Base-by-base conservation (phyloP, 1,140 invertebrate genomes). In the Halyomorpha halys region DNA sequence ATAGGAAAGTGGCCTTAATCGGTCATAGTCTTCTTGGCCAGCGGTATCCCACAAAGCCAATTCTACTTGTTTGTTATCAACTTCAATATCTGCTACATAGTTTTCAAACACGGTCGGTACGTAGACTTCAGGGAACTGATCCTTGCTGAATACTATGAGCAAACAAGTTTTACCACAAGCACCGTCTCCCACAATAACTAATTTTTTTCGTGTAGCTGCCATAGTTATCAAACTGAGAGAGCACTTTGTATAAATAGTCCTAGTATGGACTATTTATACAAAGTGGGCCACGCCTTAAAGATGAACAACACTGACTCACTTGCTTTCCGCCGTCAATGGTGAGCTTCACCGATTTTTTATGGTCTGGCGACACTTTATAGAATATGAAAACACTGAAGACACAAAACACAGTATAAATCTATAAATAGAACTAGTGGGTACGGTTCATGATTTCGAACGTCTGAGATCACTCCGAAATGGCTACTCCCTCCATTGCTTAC, bases 41-140 rank as follows among this genome's bases (percentile, higher is more conserved):
- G 95, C 95, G 67, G 96, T 98, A 84, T 99, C 96, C 95, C 95
- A 99, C 71, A 99, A 79, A 66, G 94, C 94, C 68, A 94, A 76
- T 77, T 95, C 90, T 69, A 95, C 89, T 83, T 96, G 91, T 80
- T 95, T 96, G 67, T 88, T 85, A 74, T 97, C 93, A 45, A 97
- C 92, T 82, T 97, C 93, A 74, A 98, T 97, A 77, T 97, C 93
- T 69, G 94, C 93, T 71, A 97, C 93, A 86, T 98, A 98, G 76
- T 96, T 98, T 78, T 98, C 96, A 79, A 98, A 98, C 68, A 98
- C 94, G 72, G 95, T 98, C 69, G 96, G 95, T 73, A 97, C 93
- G 78, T 98, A 98, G 65, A 96, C 92, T 86, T 97, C 94, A 70
- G 94, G 94, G 78, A 98, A 98, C 77, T 97, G 92, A 81, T 98